These are phyloP conservation scores for Drosophila teissieri DNA, from an alignment of 1,140 invertebrate genomes.

Conservation along the genomic window DNA sequence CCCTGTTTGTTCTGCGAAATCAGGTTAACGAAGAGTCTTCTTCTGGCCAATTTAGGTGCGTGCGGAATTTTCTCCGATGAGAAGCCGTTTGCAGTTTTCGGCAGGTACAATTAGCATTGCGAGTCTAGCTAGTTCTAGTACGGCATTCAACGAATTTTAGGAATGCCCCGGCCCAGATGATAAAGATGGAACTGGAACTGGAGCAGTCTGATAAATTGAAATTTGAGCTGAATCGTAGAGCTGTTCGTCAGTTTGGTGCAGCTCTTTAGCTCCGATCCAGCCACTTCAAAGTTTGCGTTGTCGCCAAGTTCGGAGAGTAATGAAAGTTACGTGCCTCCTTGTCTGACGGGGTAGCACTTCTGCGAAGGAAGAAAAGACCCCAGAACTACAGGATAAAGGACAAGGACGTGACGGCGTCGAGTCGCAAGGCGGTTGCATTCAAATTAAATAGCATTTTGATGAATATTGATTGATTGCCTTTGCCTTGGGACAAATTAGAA, in stretches of 20 bases:
- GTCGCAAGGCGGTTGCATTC: constrained; percentile 57
- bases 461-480: constrained; percentile 80
- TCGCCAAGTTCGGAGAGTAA: constrained; percentile 58
- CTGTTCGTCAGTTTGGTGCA: constrained; percentile 46
- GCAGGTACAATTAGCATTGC: constrained; percentile 40
- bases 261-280: constrained; percentile 28
- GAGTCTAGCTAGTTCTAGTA: neutral
- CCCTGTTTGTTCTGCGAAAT: constrained; percentile 40
- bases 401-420: constrained; percentile 40
- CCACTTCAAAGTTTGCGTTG: constrained; percentile 68
- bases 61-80: constrained; percentile 8
- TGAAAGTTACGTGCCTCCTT: constrained; percentile 52
- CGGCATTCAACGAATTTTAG: constrained; percentile 20
- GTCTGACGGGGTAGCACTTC: constrained; percentile 1
- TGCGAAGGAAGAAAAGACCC: no score
- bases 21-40: constrained; percentile 36
- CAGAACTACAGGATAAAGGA: neutral
- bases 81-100: neutral
- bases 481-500: constrained; percentile 76
- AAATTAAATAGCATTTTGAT: constrained; percentile 79
- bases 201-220: constrained; percentile 48
- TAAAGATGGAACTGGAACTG: constrained; percentile 7
- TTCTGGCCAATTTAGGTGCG: constrained; percentile 9
- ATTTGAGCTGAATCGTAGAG: constrained; percentile 19
- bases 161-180: constrained; percentile 6